Evolutionary conservation across 2,113 vertebrate genomes (phyloP), one percentile per base, ranked within the genome.

Genomic region (Globicephala melas): DNA sequence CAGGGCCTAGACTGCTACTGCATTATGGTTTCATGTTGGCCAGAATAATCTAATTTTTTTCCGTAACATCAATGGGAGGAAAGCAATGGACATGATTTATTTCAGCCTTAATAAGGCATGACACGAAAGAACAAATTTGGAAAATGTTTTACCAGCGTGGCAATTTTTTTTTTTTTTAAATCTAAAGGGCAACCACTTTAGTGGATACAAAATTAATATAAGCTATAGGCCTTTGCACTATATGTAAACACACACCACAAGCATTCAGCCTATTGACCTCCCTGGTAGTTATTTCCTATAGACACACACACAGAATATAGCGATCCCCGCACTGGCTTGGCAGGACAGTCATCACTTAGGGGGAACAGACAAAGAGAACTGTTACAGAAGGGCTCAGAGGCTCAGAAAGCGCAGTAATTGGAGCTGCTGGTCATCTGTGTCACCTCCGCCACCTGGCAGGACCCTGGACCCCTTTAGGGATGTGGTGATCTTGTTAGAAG

Each of bases 11-110:
- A n/a, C 95, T 88, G 87, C 92, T 90, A 33, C 41, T 53, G 83
- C 71, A 21, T 77, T 96, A 68, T 58, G 28, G 96, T 94, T 97
- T 97, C 81, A 68, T 77, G 36, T 94, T 91, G 87, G 36, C 91
- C 82, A 82, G 81, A 94, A 65, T 97, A 97, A 96, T 96, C 80
- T 79, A 85, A 82, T 96, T 93, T 96, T 86, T 86, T 92, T 91
- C 3, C 1, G 76, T 96, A 95, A 96, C 77, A 95, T 96, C 93
- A 83, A 2, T 91, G 85, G 44, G 41, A 95, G 68, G 67, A 58
- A 94, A 88, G 91, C 62, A 85, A 31, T 96, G 86, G 36, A 94
- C 33, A 23, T 97, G 94, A 96, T 96, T 97, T 93, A 89, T 96
- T 95, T 97, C 95, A 91, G 9, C 31, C 18, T 89, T 97, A 93